Evolutionary conservation across 1,140 invertebrate genomes (phyloP), one percentile per base, ranked within the genome.

Genomic region (Drosophila navojoa): DNA sequence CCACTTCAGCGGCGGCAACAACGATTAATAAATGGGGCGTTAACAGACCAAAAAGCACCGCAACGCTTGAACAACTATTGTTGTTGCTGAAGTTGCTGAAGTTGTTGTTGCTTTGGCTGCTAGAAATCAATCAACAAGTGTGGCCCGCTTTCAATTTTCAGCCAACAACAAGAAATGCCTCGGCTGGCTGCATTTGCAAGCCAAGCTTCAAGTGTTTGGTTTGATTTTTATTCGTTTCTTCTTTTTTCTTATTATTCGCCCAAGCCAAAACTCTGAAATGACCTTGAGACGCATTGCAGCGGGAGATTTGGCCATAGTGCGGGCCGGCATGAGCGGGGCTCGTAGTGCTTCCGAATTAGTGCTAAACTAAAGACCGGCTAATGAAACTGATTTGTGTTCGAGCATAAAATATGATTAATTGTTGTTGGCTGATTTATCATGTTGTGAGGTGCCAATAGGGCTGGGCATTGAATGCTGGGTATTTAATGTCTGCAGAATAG

Each of bases 51-150:
- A 71, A 77, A 77, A 72, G 42, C 54, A 55, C 58, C 16, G 79
- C 71, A 62, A 79, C 22, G 72, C 59, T 81, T 68, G 40, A 61
- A 54, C 64, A 62, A 52, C 27, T 29, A 35, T 42, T 68, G 15
- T 35, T 54, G 49, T 69, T 69, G 58, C 50, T 62, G 58, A 52
- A 47, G 13, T 44, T 72, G 38, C 54, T 77, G 55, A 47, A 61
- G 19, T 52, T 59, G 19, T 35, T 67, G 35, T 55, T 55, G 57
- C 10, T 42, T 42, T 49, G 40, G 59, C 32, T 49, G 57, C 53
- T 79, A 67, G 68, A 84, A 84, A 84, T 84, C 80, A 84, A 84
- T 85, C 80, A 84, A 54, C 76, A 84, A 82, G 80, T 82, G 80
- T 76, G 72, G 80, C 80, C 77, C 77, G 80, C 80, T 84, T 84